Evolutionary conservation across 2,888 invertebrate genomes (phyloP).

Genomic region (Drosophila lacicola): DNA sequence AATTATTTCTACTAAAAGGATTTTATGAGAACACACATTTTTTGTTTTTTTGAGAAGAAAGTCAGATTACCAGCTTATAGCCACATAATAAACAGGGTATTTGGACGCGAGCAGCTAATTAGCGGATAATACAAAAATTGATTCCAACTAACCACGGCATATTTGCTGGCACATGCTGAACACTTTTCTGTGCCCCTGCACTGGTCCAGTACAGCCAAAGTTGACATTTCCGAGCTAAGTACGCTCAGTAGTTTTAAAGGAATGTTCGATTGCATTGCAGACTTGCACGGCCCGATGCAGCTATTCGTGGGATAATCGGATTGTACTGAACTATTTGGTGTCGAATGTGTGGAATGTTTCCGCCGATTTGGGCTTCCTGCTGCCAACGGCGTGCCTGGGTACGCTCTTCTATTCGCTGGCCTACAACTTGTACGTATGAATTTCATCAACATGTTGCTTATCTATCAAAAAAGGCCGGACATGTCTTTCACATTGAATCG

Average conservation of each 20-base stretch:
- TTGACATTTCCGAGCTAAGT: constrained; percentile 44
- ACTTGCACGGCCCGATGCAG: constrained; percentile 23
- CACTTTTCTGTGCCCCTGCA: background rate
- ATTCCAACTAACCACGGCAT: constrained; percentile 30
- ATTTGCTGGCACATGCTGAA: constrained; percentile 6
- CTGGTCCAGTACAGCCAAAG: background rate
- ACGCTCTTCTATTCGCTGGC: constrained; percentile 38
- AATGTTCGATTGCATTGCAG: background rate
- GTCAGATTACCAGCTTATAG: too few species aligned
- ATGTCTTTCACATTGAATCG: constrained; percentile 29
- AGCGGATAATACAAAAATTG: constrained; percentile 26
- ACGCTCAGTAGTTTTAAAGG: constrained; percentile 12
- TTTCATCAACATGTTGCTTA: constrained; percentile 4
- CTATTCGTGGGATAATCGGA: constrained; percentile 44
- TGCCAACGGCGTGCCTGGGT: constrained; percentile 40
- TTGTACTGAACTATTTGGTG: constrained; percentile 27
- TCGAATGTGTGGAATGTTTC: constrained; percentile 53
- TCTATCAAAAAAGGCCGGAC: constrained; percentile 19
- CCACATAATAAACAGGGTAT: constrained; percentile 18
- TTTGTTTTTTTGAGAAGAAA: too few species aligned
- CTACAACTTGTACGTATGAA: constrained; percentile 40
- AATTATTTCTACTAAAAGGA: too few species aligned
- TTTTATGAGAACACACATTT: too few species aligned
- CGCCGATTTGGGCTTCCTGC: constrained; percentile 27
- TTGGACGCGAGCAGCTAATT: constrained; percentile 31